These are phyloP conservation scores for Pachycephala philippinensis DNA, from an alignment of 2,113 vertebrate species.

Conservation along the genomic window DNA sequence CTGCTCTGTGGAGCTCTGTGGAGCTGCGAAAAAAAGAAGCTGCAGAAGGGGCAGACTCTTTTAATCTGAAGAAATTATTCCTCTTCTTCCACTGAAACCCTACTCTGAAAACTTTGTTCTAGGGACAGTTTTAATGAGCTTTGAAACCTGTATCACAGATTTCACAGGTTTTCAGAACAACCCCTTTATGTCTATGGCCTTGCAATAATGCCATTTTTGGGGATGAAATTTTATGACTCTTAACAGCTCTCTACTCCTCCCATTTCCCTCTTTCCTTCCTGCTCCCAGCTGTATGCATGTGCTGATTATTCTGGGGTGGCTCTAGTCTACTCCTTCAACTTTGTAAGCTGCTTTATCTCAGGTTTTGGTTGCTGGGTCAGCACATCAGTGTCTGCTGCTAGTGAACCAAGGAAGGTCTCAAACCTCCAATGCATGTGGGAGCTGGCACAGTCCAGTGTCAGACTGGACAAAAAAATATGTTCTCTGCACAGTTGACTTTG, in stretches of 20 bases:
- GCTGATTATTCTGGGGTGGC: background rate
- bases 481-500: background rate
- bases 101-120: background rate
- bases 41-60: background rate
- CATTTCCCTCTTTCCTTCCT: slow-evolving; percentile 1
- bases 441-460: background rate
- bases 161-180: background rate
- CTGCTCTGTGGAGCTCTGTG: background rate
- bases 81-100: background rate
- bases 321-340: background rate
- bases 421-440: background rate
- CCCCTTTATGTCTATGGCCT: background rate
- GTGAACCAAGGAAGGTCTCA: background rate
- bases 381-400: background rate
- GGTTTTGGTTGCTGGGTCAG: background rate
- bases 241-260: background rate
- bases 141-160: background rate
- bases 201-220: background rate
- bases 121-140: background rate
- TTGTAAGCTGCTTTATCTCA: background rate
- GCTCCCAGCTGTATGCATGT: background rate
- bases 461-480: background rate
- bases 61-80: background rate
- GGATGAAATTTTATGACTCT: background rate
- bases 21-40: no score